A percentile compares a stretch with the other conserved stretches of the same genome.
These are phyloP conservation scores for Bombus turneri DNA, from an alignment of 1,140 invertebrate genomes.

Conservation along the genomic window DNA sequence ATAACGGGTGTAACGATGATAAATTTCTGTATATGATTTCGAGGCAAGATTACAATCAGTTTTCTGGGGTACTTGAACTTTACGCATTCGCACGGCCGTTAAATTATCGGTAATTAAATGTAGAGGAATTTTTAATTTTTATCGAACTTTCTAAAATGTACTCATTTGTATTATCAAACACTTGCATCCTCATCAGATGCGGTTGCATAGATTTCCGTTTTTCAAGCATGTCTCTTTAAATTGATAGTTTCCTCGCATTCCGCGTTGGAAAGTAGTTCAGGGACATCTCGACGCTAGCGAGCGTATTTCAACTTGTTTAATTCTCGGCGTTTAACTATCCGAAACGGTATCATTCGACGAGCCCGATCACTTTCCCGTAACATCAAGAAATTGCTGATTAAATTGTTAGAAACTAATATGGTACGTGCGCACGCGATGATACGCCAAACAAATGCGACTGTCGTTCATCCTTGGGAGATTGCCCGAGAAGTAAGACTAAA, in stretches of 20 bases:
- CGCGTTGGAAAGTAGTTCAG: conserved; percentile 45
- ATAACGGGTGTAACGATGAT: conserved; percentile 40
- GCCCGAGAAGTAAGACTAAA: background rate
- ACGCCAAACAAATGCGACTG: background rate
- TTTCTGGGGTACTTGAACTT: background rate
- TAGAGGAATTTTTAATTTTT: background rate
- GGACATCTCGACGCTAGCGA: conserved; percentile 16
- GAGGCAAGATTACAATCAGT: conserved; percentile 29
- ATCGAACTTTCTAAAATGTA: background rate
- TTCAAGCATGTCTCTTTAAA: background rate
- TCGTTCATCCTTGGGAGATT: background rate
- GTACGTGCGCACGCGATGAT: background rate
- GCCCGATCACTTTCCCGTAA: conserved; percentile 1
- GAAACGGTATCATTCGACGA: conserved; percentile 19
- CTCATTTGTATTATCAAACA: background rate
- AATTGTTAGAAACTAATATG: background rate
- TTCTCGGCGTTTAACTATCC: conserved; percentile 15
- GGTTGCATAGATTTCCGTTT: background rate
- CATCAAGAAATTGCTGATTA: background rate
- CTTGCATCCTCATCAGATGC: background rate
- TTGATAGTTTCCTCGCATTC: background rate
- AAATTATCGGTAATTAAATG: background rate
- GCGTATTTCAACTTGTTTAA: background rate
- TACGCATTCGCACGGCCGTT: background rate
- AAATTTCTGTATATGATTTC: conserved; percentile 13